A percentile compares a stretch with the other conserved stretches of the same genome.
Conservation (phyloP, 1,140 invertebrate genomes). For the Heliconius himera region DNA sequence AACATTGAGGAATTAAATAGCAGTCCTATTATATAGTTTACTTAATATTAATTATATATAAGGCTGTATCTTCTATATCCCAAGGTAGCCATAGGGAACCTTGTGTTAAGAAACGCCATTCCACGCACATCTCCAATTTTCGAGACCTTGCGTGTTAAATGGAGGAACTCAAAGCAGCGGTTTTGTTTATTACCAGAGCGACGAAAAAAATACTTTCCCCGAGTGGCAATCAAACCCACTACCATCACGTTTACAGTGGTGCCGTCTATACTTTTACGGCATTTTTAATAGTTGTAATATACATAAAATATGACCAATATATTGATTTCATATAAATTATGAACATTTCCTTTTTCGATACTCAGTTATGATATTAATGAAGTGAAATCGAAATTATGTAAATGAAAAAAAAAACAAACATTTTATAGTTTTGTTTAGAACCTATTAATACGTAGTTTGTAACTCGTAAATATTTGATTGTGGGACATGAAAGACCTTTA, state of each 20-base stretch:
- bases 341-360: neutral
- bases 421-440: neutral
- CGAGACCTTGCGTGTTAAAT: neutral
- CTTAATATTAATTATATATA: neutral
- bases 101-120: neutral
- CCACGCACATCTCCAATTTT: neutral
- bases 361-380: neutral
- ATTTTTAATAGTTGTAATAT: slow-evolving; percentile 24
- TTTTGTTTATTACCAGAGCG: neutral
- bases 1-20: no score
- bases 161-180: neutral
- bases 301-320: neutral
- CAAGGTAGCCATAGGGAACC: neutral
- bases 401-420: neutral
- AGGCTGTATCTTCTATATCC: neutral
- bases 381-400: slow-evolving; percentile 9
- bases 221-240: neutral
- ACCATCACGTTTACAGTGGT: neutral
- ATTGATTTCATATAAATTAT: slow-evolving; percentile 2
- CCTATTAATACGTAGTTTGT: slow-evolving; percentile 5
- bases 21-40: no score
- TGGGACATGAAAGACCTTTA: neutral
- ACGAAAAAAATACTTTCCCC: neutral
- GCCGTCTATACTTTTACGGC: neutral
- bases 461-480: slow-evolving; percentile 3